Conservation (phyloP, 2,113 vertebrate species). For the Otolemur garnettii region DNA sequence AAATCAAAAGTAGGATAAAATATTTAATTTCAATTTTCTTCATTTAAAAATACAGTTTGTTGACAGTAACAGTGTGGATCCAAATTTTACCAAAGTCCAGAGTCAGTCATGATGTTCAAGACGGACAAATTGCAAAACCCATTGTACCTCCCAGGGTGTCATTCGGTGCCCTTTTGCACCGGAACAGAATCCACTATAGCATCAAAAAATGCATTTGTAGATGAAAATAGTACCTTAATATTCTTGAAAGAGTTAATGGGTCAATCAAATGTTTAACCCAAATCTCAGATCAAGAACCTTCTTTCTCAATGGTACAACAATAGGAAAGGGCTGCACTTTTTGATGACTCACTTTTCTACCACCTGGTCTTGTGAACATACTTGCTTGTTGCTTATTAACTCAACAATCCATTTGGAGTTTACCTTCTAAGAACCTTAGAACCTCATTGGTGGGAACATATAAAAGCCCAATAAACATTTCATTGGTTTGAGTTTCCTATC, state of each 20-base stretch:
- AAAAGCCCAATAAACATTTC: conserved; percentile 12
- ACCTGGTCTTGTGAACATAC: background rate
- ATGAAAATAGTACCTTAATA: conserved; percentile 41
- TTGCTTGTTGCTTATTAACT: conserved; percentile 2
- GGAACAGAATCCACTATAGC: background rate
- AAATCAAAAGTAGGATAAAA: background rate
- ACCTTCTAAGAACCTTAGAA: conserved; percentile 54
- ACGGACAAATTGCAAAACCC: background rate
- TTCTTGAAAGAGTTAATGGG: conserved; percentile 43
- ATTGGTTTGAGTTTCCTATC: background rate
- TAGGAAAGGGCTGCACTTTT: background rate
- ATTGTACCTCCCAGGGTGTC: background rate
- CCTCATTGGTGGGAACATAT: background rate
- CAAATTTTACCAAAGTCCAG: conserved; percentile 45
- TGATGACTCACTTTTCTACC: background rate
- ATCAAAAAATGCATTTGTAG: conserved; percentile 43
- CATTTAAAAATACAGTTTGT: conserved; percentile 1
- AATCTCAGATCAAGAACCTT: conserved; percentile 28
- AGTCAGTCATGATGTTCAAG: background rate
- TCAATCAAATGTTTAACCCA: conserved; percentile 44
- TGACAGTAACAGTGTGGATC: background rate
- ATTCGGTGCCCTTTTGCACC: background rate
- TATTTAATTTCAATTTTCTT: conserved; percentile 24
- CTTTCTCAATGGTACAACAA: background rate
- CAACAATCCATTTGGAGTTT: background rate